phyloP scores from a whole-genome alignment of 1,140 invertebrate species.

The Conopomorpha cramerella region DNA sequence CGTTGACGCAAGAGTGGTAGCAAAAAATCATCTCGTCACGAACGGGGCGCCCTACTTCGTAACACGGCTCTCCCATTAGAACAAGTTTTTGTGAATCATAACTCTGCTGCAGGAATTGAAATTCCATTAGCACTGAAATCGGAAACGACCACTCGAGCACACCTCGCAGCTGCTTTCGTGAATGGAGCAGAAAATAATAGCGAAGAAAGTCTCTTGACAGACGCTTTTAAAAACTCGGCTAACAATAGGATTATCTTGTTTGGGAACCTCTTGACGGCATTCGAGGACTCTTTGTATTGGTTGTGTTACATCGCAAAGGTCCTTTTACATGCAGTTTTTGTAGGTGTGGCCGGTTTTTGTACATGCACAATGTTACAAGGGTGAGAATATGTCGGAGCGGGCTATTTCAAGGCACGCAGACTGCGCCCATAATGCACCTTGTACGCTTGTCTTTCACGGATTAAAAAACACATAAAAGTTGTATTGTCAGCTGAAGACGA shows the following conservation, averaged over 20 bases:
- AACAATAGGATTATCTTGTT: constrained; percentile 60
- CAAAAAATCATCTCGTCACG: constrained; percentile 33
- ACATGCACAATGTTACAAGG: constrained; percentile 23
- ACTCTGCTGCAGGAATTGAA: constrained; percentile 20
- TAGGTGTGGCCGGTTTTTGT: constrained; percentile 42
- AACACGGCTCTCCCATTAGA: constrained; percentile 21
- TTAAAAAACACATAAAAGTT: too few species aligned
- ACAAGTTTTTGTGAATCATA: constrained; percentile 1
- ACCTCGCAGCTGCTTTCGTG: constrained; percentile 36
- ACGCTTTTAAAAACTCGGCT: constrained; percentile 52
- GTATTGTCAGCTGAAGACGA: too few species aligned
- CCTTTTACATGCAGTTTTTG: constrained; percentile 43
- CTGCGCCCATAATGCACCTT: constrained; percentile 23
- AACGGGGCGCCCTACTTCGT: constrained; percentile 24
- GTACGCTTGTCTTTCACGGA: constrained; percentile 13
- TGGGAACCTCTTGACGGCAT: constrained; percentile 54
- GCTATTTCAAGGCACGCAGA: constrained; percentile 14
- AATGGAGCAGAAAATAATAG: constrained; percentile 50
- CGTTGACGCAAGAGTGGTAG: constrained; percentile 12
- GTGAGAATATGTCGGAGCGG: constrained; percentile 35
- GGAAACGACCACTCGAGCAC: constrained; percentile 32
- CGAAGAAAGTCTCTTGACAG: constrained; percentile 29
- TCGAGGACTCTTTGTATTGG: constrained; percentile 43
- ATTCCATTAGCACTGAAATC: constrained; percentile 40
- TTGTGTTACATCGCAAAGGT: constrained; percentile 44